Evolutionary conservation across 2,113 vertebrate genomes (phyloP), one percentile per base, ranked within the genome.

Genomic region (Bubo blakistoni): DNA sequence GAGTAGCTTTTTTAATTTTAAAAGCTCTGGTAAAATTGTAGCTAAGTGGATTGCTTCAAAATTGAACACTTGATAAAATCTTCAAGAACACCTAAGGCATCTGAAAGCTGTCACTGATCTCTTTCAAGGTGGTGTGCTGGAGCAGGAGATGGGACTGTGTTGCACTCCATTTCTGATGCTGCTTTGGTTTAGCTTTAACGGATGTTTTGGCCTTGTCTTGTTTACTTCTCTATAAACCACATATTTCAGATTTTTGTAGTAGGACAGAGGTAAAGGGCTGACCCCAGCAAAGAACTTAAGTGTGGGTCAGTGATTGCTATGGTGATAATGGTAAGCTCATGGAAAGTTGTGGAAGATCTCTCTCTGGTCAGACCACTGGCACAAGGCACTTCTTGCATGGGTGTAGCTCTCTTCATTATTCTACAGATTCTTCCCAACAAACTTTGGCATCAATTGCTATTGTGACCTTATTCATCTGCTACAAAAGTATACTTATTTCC

Each of bases 61-160:
- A 90, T 47, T 51, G 90, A 88, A 88, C 65, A 80, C 79, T 90
- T 94, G 96, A 83, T 96, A 92, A 96, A 95, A 88, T 47, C 59
- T 86, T 58, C 8, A 58, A 11, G 85, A 59, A 8, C 32, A 55
- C 30, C 30, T 72, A 18, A 69, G 42, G 57, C 24, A 29, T 30
- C 78, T 81, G 74, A 69, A 57, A 61, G 36, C 47, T 54, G 52
- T 79, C 59, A 26, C 6, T 15, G 30, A 59, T 47, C n/a, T n/a
- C 25, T 52, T 80, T 59, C 20, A 38, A 40, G 54, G 61, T 19
- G 11, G 12, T 5, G 1, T 65, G n/a, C 34, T 38, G 4, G 29
- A 44, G 57, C 42, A 66, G 81, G 36, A 57, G 54, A 32, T 86
- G 67, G 54, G 46, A 62, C 36, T 44, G 40, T 52, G 10, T 6